Evolutionary conservation across 2,797 vertebrate species (phyloP), one percentile per base, ranked within the genome.

Genomic region (Pangasius larnaudii): DNA sequence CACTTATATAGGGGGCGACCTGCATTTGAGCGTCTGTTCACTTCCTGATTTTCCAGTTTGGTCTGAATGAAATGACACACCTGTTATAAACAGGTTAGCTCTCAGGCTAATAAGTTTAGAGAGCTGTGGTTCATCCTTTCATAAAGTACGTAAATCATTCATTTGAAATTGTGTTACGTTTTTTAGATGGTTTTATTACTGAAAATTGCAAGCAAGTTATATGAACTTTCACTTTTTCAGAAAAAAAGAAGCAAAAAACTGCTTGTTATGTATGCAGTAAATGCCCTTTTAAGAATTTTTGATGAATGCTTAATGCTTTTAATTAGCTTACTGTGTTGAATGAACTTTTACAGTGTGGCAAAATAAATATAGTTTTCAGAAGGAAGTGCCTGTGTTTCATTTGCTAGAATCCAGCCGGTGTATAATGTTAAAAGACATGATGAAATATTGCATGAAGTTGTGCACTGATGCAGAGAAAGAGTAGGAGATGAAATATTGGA

Each of bases 1-100:
- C 51, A n/a, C 51, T 74, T 58, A 8, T n/a, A 6, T 59, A 61
- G 27, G 36, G 0, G 24, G 46, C 10, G 53, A 10, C 0, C 1
- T 42, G 36, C 24, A 16, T 30, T 75, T 85, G 69, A 46, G 63
- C 56, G 16, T n/a, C 33, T 24, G 4, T 5, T 9, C 6, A 24
- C 51, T 85, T 88, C 87, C 84, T 80, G 83, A 59, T 51, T 85
- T 79, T 80, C 83, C 75, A n/a, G 87, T 88, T 88, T 61, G 5
- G 27, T 13, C 33, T 24, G 19, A 22, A 36, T 36, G 56, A 6
- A 67, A 13, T 2, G 16, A 33, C 51, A 69, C 82, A 49, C 74
- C 51, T 88, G 63, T 56, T 42, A 22, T 11, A 5, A 81, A 86
- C 39, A 63, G 42, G 1, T 42, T 27, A 42, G 18, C 51, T 46